phyloP scores from a whole-genome alignment of 2,888 invertebrate species.

The Bedellia somnulentella region DNA sequence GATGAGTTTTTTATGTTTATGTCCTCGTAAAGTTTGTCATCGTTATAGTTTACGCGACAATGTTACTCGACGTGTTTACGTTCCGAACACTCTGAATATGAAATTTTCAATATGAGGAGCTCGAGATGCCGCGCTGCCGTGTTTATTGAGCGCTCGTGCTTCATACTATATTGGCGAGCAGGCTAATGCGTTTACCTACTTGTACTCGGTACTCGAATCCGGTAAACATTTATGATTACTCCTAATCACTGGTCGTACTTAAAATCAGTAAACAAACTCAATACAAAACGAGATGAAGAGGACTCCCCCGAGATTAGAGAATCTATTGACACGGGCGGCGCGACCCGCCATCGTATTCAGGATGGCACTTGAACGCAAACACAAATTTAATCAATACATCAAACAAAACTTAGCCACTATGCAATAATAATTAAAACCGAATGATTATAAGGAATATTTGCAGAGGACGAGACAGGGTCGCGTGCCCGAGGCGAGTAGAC shows the following conservation, averaged over 20 bases:
- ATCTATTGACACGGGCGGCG: conserved; percentile 36
- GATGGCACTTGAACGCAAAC: conserved; percentile 49
- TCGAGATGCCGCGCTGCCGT: conserved; percentile 12
- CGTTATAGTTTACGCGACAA: conserved; percentile 43
- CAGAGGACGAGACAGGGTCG: conserved; percentile 44
- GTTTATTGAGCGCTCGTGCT: conserved; percentile 25
- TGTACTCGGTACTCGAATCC: no score
- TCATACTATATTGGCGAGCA: no score
- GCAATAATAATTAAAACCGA: conserved; percentile 60
- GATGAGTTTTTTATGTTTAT: conserved; percentile 58
- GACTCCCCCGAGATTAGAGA: conserved; percentile 22
- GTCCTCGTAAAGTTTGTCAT: conserved; percentile 39
- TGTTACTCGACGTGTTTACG: conserved; percentile 40
- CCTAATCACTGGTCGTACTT: conserved; percentile 1
- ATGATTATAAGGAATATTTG: conserved; percentile 58
- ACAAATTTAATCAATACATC: conserved; percentile 59
- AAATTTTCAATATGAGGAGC: conserved; percentile 36
- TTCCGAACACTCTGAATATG: conserved; percentile 30
- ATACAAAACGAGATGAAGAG: background rate
- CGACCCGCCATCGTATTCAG: conserved; percentile 14
- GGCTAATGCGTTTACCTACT: no score
- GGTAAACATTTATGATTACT: no score
- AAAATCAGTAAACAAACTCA: background rate
- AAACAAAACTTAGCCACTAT: conserved; percentile 51
- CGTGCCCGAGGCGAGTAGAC: conserved; percentile 29